Base-by-base conservation (phyloP, 2,888 invertebrate species). In the Ellobium chinense region DNA sequence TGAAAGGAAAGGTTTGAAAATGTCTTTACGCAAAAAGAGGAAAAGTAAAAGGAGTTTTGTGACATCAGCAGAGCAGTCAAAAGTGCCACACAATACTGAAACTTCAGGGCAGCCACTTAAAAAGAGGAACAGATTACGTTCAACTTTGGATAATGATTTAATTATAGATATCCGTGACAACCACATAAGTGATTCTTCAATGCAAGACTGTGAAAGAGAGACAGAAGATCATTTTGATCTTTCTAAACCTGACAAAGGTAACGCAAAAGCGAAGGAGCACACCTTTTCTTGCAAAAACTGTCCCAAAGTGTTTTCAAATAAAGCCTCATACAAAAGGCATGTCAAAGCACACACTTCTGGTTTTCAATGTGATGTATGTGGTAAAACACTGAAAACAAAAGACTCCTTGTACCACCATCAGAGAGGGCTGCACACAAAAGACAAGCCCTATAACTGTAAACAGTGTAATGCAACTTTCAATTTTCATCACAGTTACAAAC, bases 321-420 rank as follows among this genome's bases (percentile, higher is more conserved):
- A 31, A 56, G 27, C 9, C 21, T 9, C 54, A 18, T 72, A 72
- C 27, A 27, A 29, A 56, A 46, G 27, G 27, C 70, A 72, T 31
- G 29, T 72, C 3, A 14, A 31, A 54, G 3, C 54, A 24, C 70
- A 72, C 34, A 34, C 9, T 14, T n/a, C 34, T 34, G 31, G 63
- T 18, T 63, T 84, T 72, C 83, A 83, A 65, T 92, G 92, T 84
- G 88, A 91, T 34, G 72, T 85, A 4, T 92, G 92, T 83, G 87
- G 85, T 0, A 90, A 90, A 78, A 75, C 72, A 12, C 90, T 91
- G 74, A 87, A 87, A 2, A 85, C 89, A 34, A 87, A 87, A 68
- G 88, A 88, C 58, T 87, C 90, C 0, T 79, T 92, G 58, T 87
- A 88, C 70, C 89, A 91, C 69, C 92, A 92, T 82, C 88, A 87